A percentile compares a stretch with the other conserved stretches of the same genome.
phyloP scores from a whole-genome alignment of 2,888 invertebrate species.

The Scelioninae gen. 2 region DNA sequence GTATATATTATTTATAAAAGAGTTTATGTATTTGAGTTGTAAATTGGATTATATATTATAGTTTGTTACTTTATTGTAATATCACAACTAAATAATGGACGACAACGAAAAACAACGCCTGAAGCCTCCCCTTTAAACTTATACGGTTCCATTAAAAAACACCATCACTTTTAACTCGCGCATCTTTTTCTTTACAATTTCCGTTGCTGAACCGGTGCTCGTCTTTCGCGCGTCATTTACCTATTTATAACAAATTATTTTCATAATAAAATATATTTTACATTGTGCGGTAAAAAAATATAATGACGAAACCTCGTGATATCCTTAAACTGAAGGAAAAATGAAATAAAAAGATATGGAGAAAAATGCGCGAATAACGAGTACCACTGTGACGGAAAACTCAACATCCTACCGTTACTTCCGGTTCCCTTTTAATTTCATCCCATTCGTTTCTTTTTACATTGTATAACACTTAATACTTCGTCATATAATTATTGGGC shows the following conservation, averaged over 20 bases:
- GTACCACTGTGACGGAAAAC: conserved; percentile 17
- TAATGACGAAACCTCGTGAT: background rate
- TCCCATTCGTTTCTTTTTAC: conserved; percentile 32
- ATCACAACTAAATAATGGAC: conserved; percentile 18
- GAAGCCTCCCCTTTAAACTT: conserved; percentile 9
- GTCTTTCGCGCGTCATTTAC: conserved; percentile 14
- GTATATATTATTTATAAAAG: conserved; percentile 24
- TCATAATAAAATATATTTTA: conserved; percentile 30
- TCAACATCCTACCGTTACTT: conserved; percentile 13
- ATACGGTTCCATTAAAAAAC: conserved; percentile 6
- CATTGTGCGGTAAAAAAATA: conserved; percentile 20
- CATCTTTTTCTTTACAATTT: background rate
- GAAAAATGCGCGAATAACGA: conserved; percentile 8
- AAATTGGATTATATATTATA: conserved; percentile 34
- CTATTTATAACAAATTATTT: conserved; percentile 6
- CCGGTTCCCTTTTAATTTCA: background rate
- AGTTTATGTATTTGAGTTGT: conserved; percentile 29
- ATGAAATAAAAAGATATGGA: background rate
- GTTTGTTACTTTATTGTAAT: conserved; percentile 15
- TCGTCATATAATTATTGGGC: conserved; percentile 37
- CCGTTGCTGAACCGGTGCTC: background rate
- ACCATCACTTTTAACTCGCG: conserved; percentile 4
- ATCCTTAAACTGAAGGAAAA: too few relatives aligned
- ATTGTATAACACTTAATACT: conserved; percentile 48
- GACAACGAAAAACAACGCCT: conserved; percentile 10